Conservation (phyloP, 2,888 invertebrate genomes). For the Nipponacmea schrenckii region DNA sequence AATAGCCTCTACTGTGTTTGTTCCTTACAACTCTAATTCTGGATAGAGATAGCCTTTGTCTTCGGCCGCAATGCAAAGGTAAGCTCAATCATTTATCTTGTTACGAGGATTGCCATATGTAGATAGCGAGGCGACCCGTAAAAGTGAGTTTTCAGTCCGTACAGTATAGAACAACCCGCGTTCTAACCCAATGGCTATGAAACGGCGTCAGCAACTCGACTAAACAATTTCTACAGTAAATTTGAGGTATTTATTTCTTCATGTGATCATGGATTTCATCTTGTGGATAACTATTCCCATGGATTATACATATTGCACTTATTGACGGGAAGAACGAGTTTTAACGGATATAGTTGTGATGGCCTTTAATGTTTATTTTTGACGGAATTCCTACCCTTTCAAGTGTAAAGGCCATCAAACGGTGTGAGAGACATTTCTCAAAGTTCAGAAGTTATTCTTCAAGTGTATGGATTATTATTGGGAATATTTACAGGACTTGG, state of each 20-base stretch:
- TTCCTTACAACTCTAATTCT: slow-evolving; percentile 9
- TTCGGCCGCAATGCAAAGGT: slow-evolving; percentile 7
- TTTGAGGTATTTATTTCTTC: too few species aligned
- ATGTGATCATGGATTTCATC: too few species aligned
- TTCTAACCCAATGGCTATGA: neutral
- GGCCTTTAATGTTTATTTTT: too few species aligned
- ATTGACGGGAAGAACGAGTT: too few species aligned
- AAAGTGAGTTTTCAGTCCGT: neutral
- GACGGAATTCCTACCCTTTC: too few species aligned
- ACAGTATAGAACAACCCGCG: slow-evolving; percentile 6
- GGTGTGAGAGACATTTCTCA: neutral
- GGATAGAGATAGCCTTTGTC: slow-evolving; percentile 3
- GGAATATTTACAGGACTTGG: too few species aligned
- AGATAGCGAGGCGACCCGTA: slow-evolving; percentile 10
- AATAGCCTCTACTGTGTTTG: slow-evolving; percentile 33
- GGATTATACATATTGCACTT: too few species aligned
- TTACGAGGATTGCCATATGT: slow-evolving; percentile 2
- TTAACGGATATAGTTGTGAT: too few species aligned
- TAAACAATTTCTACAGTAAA: neutral
- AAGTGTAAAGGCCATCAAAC: too few species aligned
- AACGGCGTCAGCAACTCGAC: neutral
- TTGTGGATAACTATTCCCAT: too few species aligned
- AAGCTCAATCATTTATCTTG: slow-evolving; percentile 4
- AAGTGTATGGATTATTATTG: too few species aligned
- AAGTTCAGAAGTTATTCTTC: slow-evolving; percentile 7